phyloP scores from a whole-genome alignment of 2,113 vertebrate species.

The Emydocephalus ijimae region DNA sequence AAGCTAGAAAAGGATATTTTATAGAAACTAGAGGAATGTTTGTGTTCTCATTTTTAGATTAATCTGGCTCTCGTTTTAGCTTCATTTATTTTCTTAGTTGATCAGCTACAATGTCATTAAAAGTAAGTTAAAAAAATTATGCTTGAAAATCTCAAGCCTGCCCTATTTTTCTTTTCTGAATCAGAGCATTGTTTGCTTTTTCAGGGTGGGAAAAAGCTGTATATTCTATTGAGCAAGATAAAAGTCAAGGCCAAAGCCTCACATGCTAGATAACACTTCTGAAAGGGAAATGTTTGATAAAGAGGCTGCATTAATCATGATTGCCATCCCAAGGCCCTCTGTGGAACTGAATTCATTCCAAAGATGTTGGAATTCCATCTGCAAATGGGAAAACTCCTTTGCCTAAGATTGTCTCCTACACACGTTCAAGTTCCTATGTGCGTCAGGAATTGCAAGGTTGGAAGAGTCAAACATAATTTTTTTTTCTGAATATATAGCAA shows the following conservation, averaged over 20 bases:
- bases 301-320: neutral
- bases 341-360: neutral
- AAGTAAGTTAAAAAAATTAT: slow-evolving; percentile 39
- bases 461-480: neutral
- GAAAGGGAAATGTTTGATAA: slow-evolving; percentile 3
- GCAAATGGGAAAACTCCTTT: neutral
- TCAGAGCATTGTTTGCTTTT: neutral
- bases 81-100: slow-evolving; percentile 8
- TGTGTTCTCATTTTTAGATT: slow-evolving; percentile 57
- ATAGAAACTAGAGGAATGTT: slow-evolving; percentile 57
- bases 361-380: neutral
- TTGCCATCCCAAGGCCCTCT: neutral
- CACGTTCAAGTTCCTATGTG: neutral
- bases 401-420: neutral
- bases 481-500: neutral
- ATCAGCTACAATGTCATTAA: slow-evolving; percentile 14
- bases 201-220: neutral
- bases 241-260: neutral
- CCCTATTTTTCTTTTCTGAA: slow-evolving; percentile 30
- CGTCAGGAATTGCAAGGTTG: neutral
- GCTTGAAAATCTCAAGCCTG: neutral
- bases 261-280: neutral
- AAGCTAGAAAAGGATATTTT: slow-evolving; percentile 57
- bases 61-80: slow-evolving; percentile 13
- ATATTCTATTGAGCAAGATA: neutral